Evolutionary conservation across 2,797 vertebrate genomes (phyloP).

Genomic region (Anabas testudineus): DNA sequence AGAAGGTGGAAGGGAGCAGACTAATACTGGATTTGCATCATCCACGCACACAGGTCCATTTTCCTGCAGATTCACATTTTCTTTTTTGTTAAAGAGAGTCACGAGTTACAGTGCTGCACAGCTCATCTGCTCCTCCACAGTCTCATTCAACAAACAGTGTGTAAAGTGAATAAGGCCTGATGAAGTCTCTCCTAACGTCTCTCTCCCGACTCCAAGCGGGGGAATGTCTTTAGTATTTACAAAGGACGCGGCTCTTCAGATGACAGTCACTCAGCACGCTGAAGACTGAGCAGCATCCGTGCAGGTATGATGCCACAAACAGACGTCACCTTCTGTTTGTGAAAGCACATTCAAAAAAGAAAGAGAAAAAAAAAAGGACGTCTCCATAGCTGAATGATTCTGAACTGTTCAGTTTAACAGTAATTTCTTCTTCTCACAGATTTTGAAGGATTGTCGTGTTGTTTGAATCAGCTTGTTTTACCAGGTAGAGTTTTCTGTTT

Average conservation of each 20-base stretch:
- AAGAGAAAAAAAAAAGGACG: not conserved
- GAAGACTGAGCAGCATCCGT: constrained; percentile 41
- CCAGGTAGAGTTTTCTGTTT: constrained; percentile 2
- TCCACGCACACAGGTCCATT: not conserved
- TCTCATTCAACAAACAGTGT: constrained; percentile 66
- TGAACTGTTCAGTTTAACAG: not conserved
- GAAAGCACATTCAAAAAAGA: not conserved
- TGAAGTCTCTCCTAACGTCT: constrained; percentile 49
- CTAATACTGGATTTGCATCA: constrained; percentile 55
- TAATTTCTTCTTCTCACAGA: not conserved
- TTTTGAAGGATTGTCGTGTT: constrained; percentile 53
- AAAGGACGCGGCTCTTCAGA: constrained; percentile 38
- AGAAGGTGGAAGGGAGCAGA: constrained; percentile 24
- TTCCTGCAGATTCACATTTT: constrained; percentile 58
- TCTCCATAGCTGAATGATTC: constrained; percentile 2
- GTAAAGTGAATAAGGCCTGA: constrained; percentile 82
- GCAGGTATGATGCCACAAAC: constrained; percentile 16
- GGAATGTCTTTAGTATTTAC: constrained; percentile 61
- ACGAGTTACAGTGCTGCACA: constrained; percentile 54
- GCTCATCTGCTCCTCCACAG: constrained; percentile 63
- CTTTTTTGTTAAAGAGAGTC: constrained; percentile 42
- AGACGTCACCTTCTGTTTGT: not conserved
- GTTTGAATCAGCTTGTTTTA: constrained; percentile 9
- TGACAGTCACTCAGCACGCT: constrained; percentile 10
- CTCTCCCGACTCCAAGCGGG: constrained; percentile 33